Conservation (phyloP, 1,140 invertebrate species). For the Drosophila melanica region DNA sequence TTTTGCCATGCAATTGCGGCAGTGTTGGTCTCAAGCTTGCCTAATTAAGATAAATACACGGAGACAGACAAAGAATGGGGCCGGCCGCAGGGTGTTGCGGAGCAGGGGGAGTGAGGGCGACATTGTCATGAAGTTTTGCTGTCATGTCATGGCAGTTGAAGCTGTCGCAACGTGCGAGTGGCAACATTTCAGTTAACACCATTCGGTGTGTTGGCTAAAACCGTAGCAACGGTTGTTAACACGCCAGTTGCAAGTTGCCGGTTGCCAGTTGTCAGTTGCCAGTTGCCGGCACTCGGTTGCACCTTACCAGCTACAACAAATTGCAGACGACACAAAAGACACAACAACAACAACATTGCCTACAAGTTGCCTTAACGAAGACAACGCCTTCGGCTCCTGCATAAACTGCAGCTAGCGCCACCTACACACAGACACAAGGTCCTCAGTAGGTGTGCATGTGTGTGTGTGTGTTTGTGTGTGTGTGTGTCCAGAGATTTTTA, state of each 20-base stretch:
- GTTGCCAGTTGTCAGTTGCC: conserved; percentile 41
- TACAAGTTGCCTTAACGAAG: conserved; percentile 51
- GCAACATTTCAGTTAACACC: conserved; percentile 74
- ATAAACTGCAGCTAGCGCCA: conserved; percentile 42
- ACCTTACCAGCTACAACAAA: conserved; percentile 58
- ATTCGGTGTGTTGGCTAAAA: conserved; percentile 42
- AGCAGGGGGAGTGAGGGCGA: conserved; percentile 24
- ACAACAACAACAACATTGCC: conserved; percentile 25
- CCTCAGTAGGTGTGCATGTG: conserved; percentile 48
- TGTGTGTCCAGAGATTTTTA: conserved; percentile 41
- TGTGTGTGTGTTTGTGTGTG: conserved; percentile 11
- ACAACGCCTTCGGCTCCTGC: conserved; percentile 65
- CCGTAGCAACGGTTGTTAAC: conserved; percentile 79
- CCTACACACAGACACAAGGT: conserved; percentile 32
- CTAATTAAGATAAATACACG: conserved; percentile 77
- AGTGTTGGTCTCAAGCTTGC: conserved; percentile 8
- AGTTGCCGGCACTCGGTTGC: conserved; percentile 32
- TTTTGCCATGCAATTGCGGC: no score
- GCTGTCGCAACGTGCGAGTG: conserved; percentile 55
- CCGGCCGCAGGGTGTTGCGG: neutral
- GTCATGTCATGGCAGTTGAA: conserved; percentile 64
- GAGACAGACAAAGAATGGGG: conserved; percentile 1
- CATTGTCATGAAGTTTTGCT: conserved; percentile 56
- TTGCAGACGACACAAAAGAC: conserved; percentile 69
- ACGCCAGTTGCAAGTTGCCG: conserved; percentile 46